phyloP scores from a whole-genome alignment of 2,797 vertebrate species.

The Esox masquinongy region DNA sequence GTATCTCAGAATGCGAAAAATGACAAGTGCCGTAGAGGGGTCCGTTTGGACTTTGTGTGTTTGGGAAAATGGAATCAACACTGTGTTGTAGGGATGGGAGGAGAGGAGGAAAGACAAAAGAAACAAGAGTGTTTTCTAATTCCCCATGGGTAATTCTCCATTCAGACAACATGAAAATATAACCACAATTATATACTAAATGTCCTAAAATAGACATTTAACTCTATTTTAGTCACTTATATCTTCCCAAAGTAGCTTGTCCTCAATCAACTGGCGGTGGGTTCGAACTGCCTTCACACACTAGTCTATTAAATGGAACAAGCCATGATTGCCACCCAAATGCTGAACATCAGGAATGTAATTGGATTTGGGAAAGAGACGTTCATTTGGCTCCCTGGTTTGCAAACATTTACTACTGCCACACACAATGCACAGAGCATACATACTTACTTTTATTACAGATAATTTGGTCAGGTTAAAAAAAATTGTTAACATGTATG shows the following conservation, averaged over 20 bases:
- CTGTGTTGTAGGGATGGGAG: neutral
- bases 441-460: no score
- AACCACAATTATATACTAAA: neutral
- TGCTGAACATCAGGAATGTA: no score
- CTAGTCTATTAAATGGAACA: neutral
- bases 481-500: no score
- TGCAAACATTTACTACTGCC: neutral
- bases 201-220: neutral
- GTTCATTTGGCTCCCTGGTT: neutral
- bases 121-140: neutral
- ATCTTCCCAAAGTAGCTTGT: neutral
- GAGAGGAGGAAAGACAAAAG: neutral
- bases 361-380: no score
- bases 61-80: neutral
- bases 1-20: neutral
- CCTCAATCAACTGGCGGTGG: neutral
- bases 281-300: neutral
- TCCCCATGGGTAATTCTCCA: neutral
- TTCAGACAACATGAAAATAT: neutral
- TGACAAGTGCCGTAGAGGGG: slow-evolving; percentile 9
- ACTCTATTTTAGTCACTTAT: neutral
- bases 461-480: no score
- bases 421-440: no score
- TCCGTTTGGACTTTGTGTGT: neutral
- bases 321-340: neutral